These are phyloP conservation scores for Eumaeus atala DNA, from an alignment of 1,140 invertebrate genomes.

Conservation along the genomic window DNA sequence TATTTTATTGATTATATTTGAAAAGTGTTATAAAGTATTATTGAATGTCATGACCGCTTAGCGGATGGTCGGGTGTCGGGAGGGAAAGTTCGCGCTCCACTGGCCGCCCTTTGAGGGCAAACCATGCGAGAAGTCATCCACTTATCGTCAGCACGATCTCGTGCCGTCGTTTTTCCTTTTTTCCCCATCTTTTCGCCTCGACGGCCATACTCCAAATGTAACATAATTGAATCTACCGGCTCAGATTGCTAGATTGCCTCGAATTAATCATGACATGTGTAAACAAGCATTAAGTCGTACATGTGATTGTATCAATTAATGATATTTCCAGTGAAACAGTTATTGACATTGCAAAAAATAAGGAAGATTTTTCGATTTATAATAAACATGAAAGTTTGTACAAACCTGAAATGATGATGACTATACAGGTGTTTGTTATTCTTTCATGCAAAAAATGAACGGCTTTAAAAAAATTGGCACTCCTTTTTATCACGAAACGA, in stretches of 20 bases:
- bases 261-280: slow-evolving; percentile 58
- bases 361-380: background rate
- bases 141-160: slow-evolving; percentile 65
- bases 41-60: slow-evolving; percentile 38
- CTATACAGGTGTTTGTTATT: too few relatives aligned
- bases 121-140: slow-evolving; percentile 70
- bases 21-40: slow-evolving; percentile 31
- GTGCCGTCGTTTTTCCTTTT: slow-evolving; percentile 66
- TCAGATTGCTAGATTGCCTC: slow-evolving; percentile 41
- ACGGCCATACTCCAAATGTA: slow-evolving; percentile 50
- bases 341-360: background rate
- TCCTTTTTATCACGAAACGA: too few relatives aligned
- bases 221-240: slow-evolving; percentile 65
- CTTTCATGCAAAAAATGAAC: too few relatives aligned
- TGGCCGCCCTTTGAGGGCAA: slow-evolving; percentile 61
- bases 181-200: slow-evolving; percentile 62
- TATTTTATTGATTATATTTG: background rate
- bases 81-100: slow-evolving; percentile 37
- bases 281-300: slow-evolving; percentile 11
- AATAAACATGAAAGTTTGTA: too few relatives aligned
- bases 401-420: too few relatives aligned
- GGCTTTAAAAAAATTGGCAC: too few relatives aligned
- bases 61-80: slow-evolving; percentile 32
- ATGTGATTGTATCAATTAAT: slow-evolving; percentile 13
- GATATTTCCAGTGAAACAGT: too few relatives aligned